Evolutionary conservation across 1,140 invertebrate genomes (phyloP), one percentile per base, ranked within the genome.

Genomic region (Bombus consobrinus): DNA sequence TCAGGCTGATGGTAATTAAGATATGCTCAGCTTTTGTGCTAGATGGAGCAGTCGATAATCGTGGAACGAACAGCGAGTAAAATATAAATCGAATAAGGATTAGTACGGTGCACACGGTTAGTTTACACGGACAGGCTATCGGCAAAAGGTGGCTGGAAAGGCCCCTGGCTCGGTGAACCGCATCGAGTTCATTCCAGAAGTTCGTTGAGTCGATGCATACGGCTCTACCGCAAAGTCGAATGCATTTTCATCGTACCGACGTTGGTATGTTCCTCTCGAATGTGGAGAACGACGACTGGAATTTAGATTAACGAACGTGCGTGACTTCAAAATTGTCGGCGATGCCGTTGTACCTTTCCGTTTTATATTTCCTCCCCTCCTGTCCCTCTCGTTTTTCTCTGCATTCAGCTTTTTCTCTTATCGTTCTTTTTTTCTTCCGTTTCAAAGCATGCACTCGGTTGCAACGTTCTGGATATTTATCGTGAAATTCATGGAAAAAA

Each of bases 271-370:
- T 79, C 43, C 12, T 13, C 77, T 73, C 53, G 84, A 87, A 87
- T 77, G 72, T 69, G 72, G 74, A 47, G 89, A 87, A 89, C 77
- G 88, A 68, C 86, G 69, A 34, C 77, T 66, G 89, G 89, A 90
- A 90, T 90, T 90, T 90, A 90, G 89, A 90, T 90, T 87, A 90
- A 90, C 89, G 88, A 89, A 89, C 89, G 89, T 83, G 89, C 88
- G 88, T 89, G 88, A 89, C 89, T 90, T 89, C 81, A 87, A 90
- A 89, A 89, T 89, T 89, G 85, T 77, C 69, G 69, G 34, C 73
- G 74, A 89, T 83, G 69, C 84, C 72, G n/a, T 41, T 71, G 53
- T 41, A 37, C 2, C 69, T 32, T 69, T 89, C 66, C 47, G 62
- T 72, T 89, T 89, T 87, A 86, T 81, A 87, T 79, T 69, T 75